A percentile compares a stretch with the other conserved stretches of the same genome.
Conservation (phyloP, 2,888 invertebrate species). For the Caradrina clavipalpis region DNA sequence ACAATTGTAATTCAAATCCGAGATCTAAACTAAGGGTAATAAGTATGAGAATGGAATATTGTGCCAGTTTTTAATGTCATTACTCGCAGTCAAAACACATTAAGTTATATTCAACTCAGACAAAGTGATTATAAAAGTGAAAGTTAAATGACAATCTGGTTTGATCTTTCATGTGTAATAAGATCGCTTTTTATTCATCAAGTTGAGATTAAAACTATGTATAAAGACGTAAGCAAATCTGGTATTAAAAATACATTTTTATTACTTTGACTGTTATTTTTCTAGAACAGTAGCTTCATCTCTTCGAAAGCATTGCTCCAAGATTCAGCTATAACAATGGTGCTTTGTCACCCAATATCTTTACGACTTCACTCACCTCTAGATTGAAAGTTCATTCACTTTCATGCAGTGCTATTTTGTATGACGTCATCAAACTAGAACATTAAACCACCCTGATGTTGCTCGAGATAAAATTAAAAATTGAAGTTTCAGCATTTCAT, state of each 20-base stretch:
- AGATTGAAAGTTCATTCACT: conserved; percentile 55
- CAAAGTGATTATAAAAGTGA: conserved; percentile 18
- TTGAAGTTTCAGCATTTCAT: conserved; percentile 75
- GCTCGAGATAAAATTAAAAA: conserved; percentile 69
- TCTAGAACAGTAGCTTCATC: conserved; percentile 12
- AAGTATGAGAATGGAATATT: conserved; percentile 17
- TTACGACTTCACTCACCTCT: conserved; percentile 60
- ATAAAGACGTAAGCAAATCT: not conserved
- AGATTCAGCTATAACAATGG: conserved; percentile 37
- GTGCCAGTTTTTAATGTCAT: conserved; percentile 14
- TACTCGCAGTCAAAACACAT: conserved; percentile 23
- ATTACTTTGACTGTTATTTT: conserved; percentile 2
- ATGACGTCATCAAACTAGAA: conserved; percentile 56
- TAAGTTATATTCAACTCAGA: conserved; percentile 19
- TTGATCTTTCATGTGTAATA: conserved; percentile 5
- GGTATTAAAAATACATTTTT: conserved; percentile 6
- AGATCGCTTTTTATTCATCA: conserved; percentile 8
- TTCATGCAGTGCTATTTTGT: conserved; percentile 38
- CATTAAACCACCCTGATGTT: conserved; percentile 58
- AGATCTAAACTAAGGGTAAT: conserved; percentile 5
- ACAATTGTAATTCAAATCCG: conserved; percentile 18
- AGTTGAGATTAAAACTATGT: conserved; percentile 6
- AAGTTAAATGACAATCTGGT: not conserved
- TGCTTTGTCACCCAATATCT: conserved; percentile 51
- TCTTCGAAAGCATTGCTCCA: conserved; percentile 9